These are phyloP conservation scores for Shinisaurus crocodilurus DNA, from an alignment of 2,113 vertebrate genomes.

Conservation along the genomic window DNA sequence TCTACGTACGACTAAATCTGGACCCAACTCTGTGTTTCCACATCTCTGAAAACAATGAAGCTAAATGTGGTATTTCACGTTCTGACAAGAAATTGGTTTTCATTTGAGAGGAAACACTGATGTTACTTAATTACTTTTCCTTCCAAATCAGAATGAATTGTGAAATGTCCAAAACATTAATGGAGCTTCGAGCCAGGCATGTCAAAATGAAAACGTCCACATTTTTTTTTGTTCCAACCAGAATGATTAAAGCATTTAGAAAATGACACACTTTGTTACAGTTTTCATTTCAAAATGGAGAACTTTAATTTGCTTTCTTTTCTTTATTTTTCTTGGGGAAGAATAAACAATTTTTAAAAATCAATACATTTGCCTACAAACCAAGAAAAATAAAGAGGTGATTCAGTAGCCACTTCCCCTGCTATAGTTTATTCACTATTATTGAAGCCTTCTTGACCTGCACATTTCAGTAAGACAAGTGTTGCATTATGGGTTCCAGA, in stretches of 20 bases:
- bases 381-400: not conserved
- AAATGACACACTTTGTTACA: constrained; percentile 13
- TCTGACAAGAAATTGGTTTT: constrained; percentile 21
- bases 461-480: not conserved
- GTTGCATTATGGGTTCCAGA: not conserved
- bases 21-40: not conserved
- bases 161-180: constrained; percentile 22
- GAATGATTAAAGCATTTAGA: constrained; percentile 19
- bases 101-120: not conserved
- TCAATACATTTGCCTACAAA: not conserved
- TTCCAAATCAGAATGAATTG: constrained; percentile 20
- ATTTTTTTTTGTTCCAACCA: not conserved
- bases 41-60: not conserved
- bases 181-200: constrained; percentile 1
- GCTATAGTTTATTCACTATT: constrained; percentile 1
- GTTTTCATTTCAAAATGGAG: constrained; percentile 15
- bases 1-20: not conserved
- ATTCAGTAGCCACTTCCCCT: not conserved
- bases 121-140: constrained; percentile 19
- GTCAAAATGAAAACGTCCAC: constrained; percentile 4
- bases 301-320: not conserved
- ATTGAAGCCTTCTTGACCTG: not conserved
- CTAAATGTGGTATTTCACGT: not conserved
- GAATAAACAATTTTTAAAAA: not conserved
- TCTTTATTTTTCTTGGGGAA: not conserved